Percentiles rank a stretch among this genome's conserved stretches.
Evolutionary conservation across 2,888 invertebrate genomes (phyloP).

Genomic region (Acanthoscelides obtectus): DNA sequence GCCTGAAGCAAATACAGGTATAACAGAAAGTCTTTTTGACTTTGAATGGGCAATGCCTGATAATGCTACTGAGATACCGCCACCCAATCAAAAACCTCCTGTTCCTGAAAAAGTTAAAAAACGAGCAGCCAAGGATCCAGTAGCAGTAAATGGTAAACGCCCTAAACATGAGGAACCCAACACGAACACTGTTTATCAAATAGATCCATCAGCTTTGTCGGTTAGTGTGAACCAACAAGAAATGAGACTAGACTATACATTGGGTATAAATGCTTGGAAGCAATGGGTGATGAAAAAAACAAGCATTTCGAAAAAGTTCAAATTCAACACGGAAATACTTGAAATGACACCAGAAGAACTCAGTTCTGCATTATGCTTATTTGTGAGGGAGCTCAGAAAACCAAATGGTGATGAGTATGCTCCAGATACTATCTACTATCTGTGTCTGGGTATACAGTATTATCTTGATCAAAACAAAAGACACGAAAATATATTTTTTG

Average conservation of each 20-base stretch:
- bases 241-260: conserved; percentile 54
- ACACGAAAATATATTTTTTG: conserved; percentile 87
- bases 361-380: conserved; percentile 75
- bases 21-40: conserved; percentile 52
- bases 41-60: conserved; percentile 44
- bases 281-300: conserved; percentile 82
- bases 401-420: conserved; percentile 83
- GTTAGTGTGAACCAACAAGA: not conserved
- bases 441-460: conserved; percentile 84
- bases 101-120: not conserved
- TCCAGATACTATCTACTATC: conserved; percentile 84
- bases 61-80: not conserved
- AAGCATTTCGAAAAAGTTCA: conserved; percentile 54
- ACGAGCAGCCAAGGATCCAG: not conserved
- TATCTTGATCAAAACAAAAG: conserved; percentile 83
- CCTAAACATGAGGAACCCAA: conserved; percentile 62
- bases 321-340: conserved; percentile 62
- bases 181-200: not conserved
- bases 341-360: conserved; percentile 80
- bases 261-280: conserved; percentile 85
- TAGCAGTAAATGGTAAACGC: not conserved
- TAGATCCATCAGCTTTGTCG: not conserved
- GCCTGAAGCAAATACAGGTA: conserved; percentile 61
- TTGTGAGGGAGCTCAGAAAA: conserved; percentile 81
- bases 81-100: not conserved